Evolutionary conservation across 2,113 vertebrate species (phyloP), one percentile per base, ranked within the genome.

Genomic region (Poeciliopsis prolifica): DNA sequence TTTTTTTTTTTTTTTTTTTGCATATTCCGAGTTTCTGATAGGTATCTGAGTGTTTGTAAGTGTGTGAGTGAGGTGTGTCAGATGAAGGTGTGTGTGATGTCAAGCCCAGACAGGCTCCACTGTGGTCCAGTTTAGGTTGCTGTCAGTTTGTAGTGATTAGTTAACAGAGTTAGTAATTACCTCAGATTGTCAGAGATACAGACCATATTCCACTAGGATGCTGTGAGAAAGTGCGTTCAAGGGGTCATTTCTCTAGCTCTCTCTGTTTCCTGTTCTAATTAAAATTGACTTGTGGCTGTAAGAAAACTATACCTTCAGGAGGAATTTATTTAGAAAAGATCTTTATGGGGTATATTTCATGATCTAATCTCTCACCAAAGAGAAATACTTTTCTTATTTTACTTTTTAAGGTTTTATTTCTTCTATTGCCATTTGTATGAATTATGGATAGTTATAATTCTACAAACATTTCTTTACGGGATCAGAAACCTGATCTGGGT

Each of bases 131-230:
- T 90, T 90, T 86, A 92, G 81, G 85, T 86, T 82, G 80, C 80
- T 79, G 77, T 89, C 87, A 90, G 87, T 85, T 90, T 89, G 77
- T 88, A 83, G 74, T 88, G 79, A 89, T 93, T 91, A 88, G 88
- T 89, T 89, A 88, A 71, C 74, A 63, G 82, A 84, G 78, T 81
- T 61, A 83, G 83, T 83, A 90, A 92, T 92, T 91, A 87, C 79
- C 78, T 78, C 82, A 88, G 89, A 82, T 84, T 87, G 79, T 70
- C 9, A 31, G 68, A 87, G 87, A 92, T 86, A 74, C 86, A 89
- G 81, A 83, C 86, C 90, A 92, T 88, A 90, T 86, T 65, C 86
- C 87, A 67, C 69, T 76, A 86, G 87, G 86, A 84, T 72, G 74
- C 78, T 85, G 88, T 90, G 90, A 87, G 35, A 37, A 92, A 88